Percentiles rank a stretch among this genome's conserved stretches.
phyloP scores from a whole-genome alignment of 2,888 invertebrate species.

The Melanchra persicariae region DNA sequence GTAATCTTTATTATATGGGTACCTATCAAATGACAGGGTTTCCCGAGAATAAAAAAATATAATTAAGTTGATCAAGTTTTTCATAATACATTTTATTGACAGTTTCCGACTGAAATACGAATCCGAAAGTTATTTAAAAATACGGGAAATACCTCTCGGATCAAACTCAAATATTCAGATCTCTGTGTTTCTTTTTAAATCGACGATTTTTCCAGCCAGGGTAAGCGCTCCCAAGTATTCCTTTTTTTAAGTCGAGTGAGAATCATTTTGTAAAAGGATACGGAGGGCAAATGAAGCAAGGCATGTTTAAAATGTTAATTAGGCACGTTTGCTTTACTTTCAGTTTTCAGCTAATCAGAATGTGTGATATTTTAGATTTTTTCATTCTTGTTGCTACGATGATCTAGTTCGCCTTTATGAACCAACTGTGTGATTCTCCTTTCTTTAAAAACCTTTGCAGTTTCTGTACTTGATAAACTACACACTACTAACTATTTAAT shows the following conservation, averaged over 20 bases:
- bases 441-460: no score
- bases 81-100: no score
- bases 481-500: no score
- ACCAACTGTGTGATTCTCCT: no score
- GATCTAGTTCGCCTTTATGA: background rate
- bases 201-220: background rate
- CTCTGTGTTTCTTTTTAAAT: background rate
- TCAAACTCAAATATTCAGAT: background rate
- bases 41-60: no score
- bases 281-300: background rate
- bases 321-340: conserved; percentile 4
- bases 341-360: background rate
- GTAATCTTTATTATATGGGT: no score
- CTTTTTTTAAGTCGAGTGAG: conserved; percentile 1
- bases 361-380: conserved; percentile 6
- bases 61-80: no score
- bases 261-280: background rate
- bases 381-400: background rate
- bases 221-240: conserved; percentile 4
- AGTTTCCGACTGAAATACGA: no score
- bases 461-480: no score
- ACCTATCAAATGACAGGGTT: no score
- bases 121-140: no score
- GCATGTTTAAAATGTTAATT: conserved; percentile 16
- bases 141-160: no score